Percentiles rank a stretch among this genome's conserved stretches.
Conservation (phyloP, 2,797 vertebrate species). For the Danio aesculapii region DNA sequence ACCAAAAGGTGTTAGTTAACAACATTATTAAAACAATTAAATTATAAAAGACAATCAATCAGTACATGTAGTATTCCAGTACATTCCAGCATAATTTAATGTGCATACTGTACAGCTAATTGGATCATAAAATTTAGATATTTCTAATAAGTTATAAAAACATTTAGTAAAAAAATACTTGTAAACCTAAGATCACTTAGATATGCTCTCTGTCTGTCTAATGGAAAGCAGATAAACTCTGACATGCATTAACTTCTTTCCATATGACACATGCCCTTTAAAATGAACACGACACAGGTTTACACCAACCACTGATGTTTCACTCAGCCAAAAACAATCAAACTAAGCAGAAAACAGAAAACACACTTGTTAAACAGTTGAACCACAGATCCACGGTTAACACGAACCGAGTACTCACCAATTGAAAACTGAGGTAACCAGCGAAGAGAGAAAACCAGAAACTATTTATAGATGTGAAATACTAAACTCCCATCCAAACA, state of each 20-base stretch:
- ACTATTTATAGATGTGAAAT: constrained; percentile 58
- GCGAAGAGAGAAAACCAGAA: neutral
- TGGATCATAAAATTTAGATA: too few species aligned
- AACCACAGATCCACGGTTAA: neutral
- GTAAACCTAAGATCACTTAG: neutral
- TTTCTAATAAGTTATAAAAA: too few species aligned
- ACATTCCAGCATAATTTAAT: too few species aligned
- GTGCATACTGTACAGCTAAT: too few species aligned
- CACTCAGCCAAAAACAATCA: neutral
- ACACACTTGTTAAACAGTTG: neutral
- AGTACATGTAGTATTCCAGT: too few species aligned
- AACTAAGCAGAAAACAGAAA: neutral
- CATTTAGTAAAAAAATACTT: too few species aligned
- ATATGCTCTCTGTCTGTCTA: constrained; percentile 3
- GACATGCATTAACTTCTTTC: neutral
- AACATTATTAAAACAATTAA: too few species aligned
- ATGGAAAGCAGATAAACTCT: constrained; percentile 1
- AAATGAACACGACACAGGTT: neutral
- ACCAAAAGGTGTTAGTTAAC: too few species aligned
- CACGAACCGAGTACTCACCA: constrained; percentile 12
- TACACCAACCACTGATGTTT: neutral
- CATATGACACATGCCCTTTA: constrained; percentile 1
- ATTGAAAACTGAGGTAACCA: constrained; percentile 12
- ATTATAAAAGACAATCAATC: too few species aligned
- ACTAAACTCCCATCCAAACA: constrained; percentile 44